Base-by-base conservation (phyloP, 2,797 vertebrate species). In the Xenentodon cancila region DNA sequence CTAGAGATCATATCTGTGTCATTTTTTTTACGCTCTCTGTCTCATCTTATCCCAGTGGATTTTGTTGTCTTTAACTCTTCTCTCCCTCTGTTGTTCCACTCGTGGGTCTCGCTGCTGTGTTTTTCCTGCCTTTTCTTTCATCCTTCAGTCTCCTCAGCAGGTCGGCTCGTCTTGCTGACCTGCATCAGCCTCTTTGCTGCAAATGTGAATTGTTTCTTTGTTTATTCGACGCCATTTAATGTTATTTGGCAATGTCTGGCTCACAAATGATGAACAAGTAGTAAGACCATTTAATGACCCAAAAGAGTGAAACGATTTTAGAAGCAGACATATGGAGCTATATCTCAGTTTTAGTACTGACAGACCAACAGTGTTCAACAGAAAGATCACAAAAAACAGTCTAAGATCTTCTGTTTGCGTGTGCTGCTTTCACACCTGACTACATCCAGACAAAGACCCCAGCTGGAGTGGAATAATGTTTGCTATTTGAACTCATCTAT, bases 381-480 rank as follows among this genome's bases (percentile, higher is more conserved):
- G 25, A 44, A 25, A 71, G 27, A 8, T 11, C 16, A 42, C 62
- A n/a, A n/a, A n/a, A n/a, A n/a, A n/a, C n/a, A n/a, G n/a, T 46
- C 16, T 9, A 0, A 15, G 71, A 16, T 68, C 21, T 54, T 69
- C 13, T 59, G 11, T 61, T 12, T 68, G 53, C 71, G 25, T 53
- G 53, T 49, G 0, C 30, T 27, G 17, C 45, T 75, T 7, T 62
- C 73, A 81, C 64, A 81, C 73, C 60, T 77, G 62, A 79, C 57
- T 79, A 67, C 46, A 0, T 63, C 65, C 66, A 76, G 68, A 83
- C 76, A 80, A 72, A 81, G 71, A 76, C 61, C 77, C 71, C 84
- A 85, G 75, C 79, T 86, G 74, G 55, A 77, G 68, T 30, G 37
- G 53, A 80, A 58, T 86, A 84, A 83, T 82, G 62, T 84, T 73